Evolutionary conservation across 2,888 invertebrate species (phyloP), one percentile per base, ranked within the genome.

Genomic region (Ametastegia equiseti): DNA sequence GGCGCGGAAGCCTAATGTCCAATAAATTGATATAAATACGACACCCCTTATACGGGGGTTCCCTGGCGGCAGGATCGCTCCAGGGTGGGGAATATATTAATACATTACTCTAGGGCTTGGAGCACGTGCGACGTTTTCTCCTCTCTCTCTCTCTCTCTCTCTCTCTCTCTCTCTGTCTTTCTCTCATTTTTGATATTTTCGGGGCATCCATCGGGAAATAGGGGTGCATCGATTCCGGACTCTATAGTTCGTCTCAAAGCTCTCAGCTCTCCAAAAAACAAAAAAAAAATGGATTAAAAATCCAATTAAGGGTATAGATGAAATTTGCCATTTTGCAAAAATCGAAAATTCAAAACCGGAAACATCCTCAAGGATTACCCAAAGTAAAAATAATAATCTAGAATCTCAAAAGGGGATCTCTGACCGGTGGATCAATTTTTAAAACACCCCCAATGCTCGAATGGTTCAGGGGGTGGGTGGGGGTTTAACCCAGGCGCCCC

Each of bases 21-120:
- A 79, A 81, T 81, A 81, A 81, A 81, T 81, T 81, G 81, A 81
- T 81, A 81, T 81, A 81, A 81, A 81, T 81, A 81, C 81, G 81
- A 81, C 78, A 65, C 80, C 80, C 80, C 80, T 50, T 60, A 73
- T 73, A 80, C 19, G 78, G 78, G 78, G 78, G 39, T 63, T 45
- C 73, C 50, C 54, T 33, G 54, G 9, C 54, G 36, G 19, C 57
- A 73, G 57, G 27, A 73, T 80, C 36, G 19, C 27, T n/a, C n/a
- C n/a, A 50, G 78, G 78, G 39, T 65, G 81, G 67, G 81, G 79
- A 81, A 81, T 81, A 81, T 81, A 81, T 81, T 81, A 81, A 81
- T 81, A 81, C 81, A 79, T 81, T 79, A 79, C 81, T 79, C 77
- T 54, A 19, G 78, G 81, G 81, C 69, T 81, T 23, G 81, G 27